Conservation (phyloP, 1,140 invertebrate species). For the Scaptomyza montana region DNA sequence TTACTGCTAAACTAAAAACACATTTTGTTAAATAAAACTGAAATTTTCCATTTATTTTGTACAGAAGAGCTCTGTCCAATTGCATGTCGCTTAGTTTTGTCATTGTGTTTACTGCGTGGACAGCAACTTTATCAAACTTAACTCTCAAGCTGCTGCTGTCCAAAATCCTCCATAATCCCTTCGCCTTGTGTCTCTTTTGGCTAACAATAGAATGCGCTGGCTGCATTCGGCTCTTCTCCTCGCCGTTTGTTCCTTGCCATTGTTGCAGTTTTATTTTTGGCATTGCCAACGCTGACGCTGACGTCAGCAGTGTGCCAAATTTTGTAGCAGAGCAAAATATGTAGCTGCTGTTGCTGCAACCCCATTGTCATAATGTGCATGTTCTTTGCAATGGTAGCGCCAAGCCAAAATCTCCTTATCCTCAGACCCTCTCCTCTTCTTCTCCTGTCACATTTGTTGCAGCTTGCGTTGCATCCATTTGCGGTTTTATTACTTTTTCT, state of each 20-base stretch:
- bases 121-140: conserved; percentile 53
- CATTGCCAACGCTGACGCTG: conserved; percentile 36
- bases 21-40: background rate
- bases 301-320: conserved; percentile 62
- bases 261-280: conserved; percentile 56
- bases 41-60: conserved; percentile 1
- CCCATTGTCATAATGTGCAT: conserved; percentile 31
- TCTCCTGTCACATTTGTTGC: conserved; percentile 48
- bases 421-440: background rate
- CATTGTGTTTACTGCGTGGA: conserved; percentile 33
- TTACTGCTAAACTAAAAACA: background rate
- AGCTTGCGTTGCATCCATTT: conserved; percentile 70
- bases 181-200: conserved; percentile 1
- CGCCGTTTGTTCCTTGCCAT: conserved; percentile 5
- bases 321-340: conserved; percentile 32
- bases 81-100: conserved; percentile 18
- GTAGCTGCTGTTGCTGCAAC: background rate
- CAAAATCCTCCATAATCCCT: conserved; percentile 20
- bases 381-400: conserved; percentile 15
- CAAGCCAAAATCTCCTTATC: background rate
- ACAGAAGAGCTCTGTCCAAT: background rate
- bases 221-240: background rate
- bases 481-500: conserved; percentile 74
- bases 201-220: conserved; percentile 38
- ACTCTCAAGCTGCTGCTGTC: conserved; percentile 21